Percentiles rank a stretch among this genome's conserved stretches.
These are phyloP conservation scores for Sinocyclocheilus rhinocerous DNA, from an alignment of 2,113 vertebrate species.

Conservation along the genomic window DNA sequence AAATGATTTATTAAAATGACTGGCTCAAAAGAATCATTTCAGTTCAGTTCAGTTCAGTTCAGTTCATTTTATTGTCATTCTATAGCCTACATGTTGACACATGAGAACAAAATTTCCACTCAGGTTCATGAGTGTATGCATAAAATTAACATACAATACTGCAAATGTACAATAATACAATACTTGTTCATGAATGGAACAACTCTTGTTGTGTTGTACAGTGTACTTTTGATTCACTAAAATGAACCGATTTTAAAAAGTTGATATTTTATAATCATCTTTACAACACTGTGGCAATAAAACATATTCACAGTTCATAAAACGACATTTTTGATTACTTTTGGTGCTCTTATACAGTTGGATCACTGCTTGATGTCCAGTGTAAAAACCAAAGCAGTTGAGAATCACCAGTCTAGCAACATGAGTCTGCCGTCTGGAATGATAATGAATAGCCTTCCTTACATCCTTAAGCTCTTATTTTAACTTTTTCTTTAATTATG, in stretches of 20 bases:
- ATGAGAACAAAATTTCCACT: no score
- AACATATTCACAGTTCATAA: neutral
- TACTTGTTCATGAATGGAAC: neutral
- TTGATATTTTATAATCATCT: neutral
- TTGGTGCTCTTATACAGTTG: neutral
- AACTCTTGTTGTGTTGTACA: neutral
- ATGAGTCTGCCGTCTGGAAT: neutral
- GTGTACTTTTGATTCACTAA: neutral
- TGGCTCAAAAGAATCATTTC: neutral
- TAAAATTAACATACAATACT: neutral
- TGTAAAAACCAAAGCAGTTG: neutral
- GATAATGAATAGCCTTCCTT: conserved; percentile 14
- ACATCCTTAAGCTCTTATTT: conserved; percentile 13
- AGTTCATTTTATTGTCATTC: neutral
- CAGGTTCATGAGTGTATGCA: neutral
- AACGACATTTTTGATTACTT: neutral
- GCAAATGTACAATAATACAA: neutral
- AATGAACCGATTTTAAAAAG: neutral
- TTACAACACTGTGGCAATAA: neutral
- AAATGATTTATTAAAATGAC: neutral
- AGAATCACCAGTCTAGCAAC: neutral
- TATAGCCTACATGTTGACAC: neutral
- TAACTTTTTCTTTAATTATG: neutral
- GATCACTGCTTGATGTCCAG: neutral
- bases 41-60: neutral